phyloP scores from a whole-genome alignment of 2,888 invertebrate species.

The Melanophora roralis region DNA sequence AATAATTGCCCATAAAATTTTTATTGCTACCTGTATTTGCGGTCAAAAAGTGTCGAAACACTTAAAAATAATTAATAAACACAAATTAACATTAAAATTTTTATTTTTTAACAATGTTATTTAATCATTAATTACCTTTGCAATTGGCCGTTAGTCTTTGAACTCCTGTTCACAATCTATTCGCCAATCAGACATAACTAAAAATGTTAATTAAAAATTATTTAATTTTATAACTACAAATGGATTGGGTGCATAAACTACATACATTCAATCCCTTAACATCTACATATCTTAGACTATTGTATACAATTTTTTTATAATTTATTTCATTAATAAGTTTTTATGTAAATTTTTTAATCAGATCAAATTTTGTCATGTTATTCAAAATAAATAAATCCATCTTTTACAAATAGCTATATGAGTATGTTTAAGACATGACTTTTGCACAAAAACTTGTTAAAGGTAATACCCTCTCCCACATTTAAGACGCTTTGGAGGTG shows the following conservation, averaged over 20 bases:
- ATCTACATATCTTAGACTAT: neutral
- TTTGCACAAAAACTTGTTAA: slow-evolving; percentile 14
- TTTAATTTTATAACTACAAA: no score
- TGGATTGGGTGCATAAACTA: neutral
- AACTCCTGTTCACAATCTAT: no score
- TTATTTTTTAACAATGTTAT: neutral
- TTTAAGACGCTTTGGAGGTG: slow-evolving; percentile 1
- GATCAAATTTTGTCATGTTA: slow-evolving; percentile 46
- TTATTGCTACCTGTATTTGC: neutral
- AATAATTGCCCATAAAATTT: neutral
- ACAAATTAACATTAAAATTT: neutral
- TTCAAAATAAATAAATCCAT: slow-evolving; percentile 49
- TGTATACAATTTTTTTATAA: slow-evolving; percentile 11
- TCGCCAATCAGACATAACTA: no score
- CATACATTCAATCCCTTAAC: neutral
- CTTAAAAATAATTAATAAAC: neutral
- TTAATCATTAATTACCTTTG: neutral
- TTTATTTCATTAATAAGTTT: slow-evolving; percentile 48
- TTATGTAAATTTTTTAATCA: slow-evolving; percentile 45
- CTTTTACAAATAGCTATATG: neutral
- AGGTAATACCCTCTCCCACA: neutral
- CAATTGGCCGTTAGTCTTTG: no score
- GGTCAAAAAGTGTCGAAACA: neutral
- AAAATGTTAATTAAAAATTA: no score
- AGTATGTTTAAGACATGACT: neutral